Evolutionary conservation across 2,113 vertebrate species (phyloP).

Genomic region (Rafetus swinhoei): DNA sequence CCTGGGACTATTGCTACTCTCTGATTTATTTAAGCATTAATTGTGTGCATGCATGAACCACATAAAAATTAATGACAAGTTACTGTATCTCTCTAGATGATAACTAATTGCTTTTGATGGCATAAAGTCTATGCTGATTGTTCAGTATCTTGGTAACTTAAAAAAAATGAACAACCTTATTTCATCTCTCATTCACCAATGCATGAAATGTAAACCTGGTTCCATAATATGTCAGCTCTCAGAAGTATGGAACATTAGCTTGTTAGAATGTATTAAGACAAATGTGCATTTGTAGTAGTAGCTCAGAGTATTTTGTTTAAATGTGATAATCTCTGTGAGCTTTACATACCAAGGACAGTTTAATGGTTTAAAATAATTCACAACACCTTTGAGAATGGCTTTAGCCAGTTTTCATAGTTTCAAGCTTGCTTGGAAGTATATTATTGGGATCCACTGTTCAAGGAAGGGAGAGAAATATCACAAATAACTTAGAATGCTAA

Average conservation of each 20-base stretch:
- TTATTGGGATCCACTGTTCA: not conserved
- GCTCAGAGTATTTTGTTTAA: not conserved
- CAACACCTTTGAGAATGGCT: not conserved
- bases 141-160: constrained; percentile 14
- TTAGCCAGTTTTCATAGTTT: not conserved
- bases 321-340: not conserved
- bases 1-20: not conserved
- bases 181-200: not conserved
- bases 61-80: constrained; percentile 21
- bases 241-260: not conserved
- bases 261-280: constrained; percentile 2
- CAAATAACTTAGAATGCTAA: not conserved
- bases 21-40: not conserved
- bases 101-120: constrained; percentile 16
- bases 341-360: not conserved
- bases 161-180: not conserved
- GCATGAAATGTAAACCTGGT: not conserved
- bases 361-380: not conserved
- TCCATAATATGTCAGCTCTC: not conserved
- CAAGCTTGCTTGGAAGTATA: not conserved
- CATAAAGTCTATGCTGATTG: constrained; percentile 36
- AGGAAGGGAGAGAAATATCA: not conserved
- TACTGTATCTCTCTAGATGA: not conserved
- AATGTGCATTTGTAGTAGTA: not conserved
- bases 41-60: not conserved